Base-by-base conservation (phyloP, 1,140 invertebrate genomes). In the Macrostomum lignano region DNA sequence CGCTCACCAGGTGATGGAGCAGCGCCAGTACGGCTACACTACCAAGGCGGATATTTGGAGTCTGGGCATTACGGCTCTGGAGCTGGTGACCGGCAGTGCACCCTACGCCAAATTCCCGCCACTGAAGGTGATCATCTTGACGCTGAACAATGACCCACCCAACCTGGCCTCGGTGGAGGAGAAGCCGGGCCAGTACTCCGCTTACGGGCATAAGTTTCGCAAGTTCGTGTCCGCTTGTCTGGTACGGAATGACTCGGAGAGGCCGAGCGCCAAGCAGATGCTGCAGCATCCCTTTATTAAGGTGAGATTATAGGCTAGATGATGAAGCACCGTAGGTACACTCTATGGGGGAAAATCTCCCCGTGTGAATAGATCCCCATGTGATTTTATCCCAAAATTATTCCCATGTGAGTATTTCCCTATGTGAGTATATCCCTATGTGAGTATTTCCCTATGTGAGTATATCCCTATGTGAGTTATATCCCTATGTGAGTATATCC, bases 41-140 rank as follows among this genome's bases (percentile, higher is more conserved):
- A 93, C 84, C 56, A 94, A 94, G 61, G 88, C 86, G n/a, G 88
- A 98, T 49, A 94, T 98, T 40, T 98, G 88, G 88, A 91, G 81
- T 17, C 74, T 96, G 56, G 88, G 88, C 17, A 96, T 98, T 36
- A 93, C 86, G 0, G 84, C 84, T 0, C 93, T 98, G 43, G 88
- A 96, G 63, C 72, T 96, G 68, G 86, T 86, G 0, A 91, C 84
- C 6, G 88, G 88, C 9, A 88, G 82, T 7, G 86, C 88, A 1
- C 88, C 88, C 0, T 98, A 96, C 53, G 82, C 94, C 51, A 93
- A 88, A 52, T 94, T 84, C 58, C 82, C 88, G 24, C 84, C 88
- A 1, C 94, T 96, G 86, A 96, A 96, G 59, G 65, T 94, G 3
- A 60, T 94, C 7, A 93, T 94, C 81, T 58, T 94, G 21, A 94